A percentile compares a stretch with the other conserved stretches of the same genome.
phyloP scores from a whole-genome alignment of 2,113 vertebrate species.

The Embiotoca jacksoni region DNA sequence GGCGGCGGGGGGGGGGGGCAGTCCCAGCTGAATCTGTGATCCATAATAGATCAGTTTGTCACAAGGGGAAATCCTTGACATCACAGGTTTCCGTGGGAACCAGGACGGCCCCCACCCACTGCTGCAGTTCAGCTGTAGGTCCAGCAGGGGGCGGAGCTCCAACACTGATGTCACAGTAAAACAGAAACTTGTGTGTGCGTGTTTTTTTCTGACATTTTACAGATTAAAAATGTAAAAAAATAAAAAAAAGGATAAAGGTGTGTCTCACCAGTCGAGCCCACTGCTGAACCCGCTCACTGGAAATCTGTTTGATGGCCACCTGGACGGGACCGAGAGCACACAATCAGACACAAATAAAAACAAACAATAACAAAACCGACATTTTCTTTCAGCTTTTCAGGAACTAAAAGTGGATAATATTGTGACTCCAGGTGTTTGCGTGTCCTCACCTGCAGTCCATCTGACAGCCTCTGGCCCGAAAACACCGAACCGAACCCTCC shows the following conservation, averaged over 20 bases:
- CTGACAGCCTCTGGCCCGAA: slow-evolving; percentile 58
- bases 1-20: slow-evolving; percentile 9
- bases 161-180: not conserved
- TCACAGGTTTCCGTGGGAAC: slow-evolving; percentile 36
- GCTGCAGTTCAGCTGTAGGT: not conserved
- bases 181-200: too few relatives aligned
- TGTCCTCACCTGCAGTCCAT: slow-evolving; percentile 65
- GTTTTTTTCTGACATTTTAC: too few relatives aligned
- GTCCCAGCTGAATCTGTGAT: not conserved
- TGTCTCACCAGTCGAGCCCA: slow-evolving; percentile 87
- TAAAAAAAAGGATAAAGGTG: too few relatives aligned
- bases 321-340: slow-evolving; percentile 54
- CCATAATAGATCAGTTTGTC: too few relatives aligned
- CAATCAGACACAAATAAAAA: too few relatives aligned
- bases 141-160: slow-evolving; percentile 68
- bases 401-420: too few relatives aligned
- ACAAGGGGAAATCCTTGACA: slow-evolving; percentile 53
- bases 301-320: slow-evolving; percentile 91
- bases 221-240: too few relatives aligned
- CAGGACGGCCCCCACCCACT: not conserved
- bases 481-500: slow-evolving; percentile 67
- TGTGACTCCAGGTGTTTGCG: too few relatives aligned
- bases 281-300: slow-evolving; percentile 83
- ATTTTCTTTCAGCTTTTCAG: too few relatives aligned
- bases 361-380: too few relatives aligned